phyloP scores from a whole-genome alignment of 2,113 vertebrate species.

The Dicerorhinus sumatrensis region DNA sequence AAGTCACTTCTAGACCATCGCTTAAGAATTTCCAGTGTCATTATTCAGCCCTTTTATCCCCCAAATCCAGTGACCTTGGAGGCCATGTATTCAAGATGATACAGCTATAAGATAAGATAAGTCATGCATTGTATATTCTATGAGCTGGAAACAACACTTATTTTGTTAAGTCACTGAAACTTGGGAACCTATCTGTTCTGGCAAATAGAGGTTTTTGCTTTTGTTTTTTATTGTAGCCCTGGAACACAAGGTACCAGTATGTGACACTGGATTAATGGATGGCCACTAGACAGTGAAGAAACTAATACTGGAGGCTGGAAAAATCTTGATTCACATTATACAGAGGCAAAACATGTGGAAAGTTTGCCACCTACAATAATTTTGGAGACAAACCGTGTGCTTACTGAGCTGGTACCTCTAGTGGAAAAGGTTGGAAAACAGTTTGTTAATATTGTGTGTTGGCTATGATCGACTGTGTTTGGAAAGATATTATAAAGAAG shows the following conservation, averaged over 20 bases:
- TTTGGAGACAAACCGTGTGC: not conserved
- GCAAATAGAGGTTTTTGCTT: not conserved
- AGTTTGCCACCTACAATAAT: not conserved
- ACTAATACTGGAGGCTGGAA: not conserved
- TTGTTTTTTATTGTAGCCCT: not conserved
- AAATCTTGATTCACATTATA: not conserved
- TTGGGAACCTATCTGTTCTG: not conserved
- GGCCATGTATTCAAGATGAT: not conserved
- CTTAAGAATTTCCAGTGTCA: not conserved
- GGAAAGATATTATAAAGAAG: not conserved
- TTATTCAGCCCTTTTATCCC: not conserved
- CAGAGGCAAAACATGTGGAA: not conserved
- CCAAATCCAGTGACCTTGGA: not conserved
- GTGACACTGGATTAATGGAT: not conserved
- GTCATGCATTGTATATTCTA: not conserved
- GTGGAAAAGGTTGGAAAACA: not conserved
- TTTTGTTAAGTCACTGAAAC: slow-evolving; percentile 1
- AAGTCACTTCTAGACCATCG: not conserved
- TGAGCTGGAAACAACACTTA: not conserved
- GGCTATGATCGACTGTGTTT: not conserved
- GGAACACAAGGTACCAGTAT: not conserved
- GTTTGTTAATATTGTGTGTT: not conserved
- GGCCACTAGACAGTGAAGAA: not conserved
- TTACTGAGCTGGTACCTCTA: not conserved
- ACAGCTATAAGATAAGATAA: not conserved